Base-by-base conservation (phyloP, 2,888 invertebrate species). In the Lasioglossum oenotherae region DNA sequence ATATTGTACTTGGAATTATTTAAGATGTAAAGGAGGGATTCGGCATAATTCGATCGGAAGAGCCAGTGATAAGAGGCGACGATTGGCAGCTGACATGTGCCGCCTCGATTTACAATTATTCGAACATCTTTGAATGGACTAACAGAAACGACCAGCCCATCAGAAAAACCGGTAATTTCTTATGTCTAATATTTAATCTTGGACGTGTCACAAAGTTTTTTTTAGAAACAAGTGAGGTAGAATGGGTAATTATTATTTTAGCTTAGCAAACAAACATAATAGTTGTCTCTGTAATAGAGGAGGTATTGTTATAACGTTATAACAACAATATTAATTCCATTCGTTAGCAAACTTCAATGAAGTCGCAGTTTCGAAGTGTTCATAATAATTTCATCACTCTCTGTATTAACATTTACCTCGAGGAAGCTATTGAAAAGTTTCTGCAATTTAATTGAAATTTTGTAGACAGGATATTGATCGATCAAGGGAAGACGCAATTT, bases 11-110 rank as follows among this genome's bases (percentile, higher is more conserved):
- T 41, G 10, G 16, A 69, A 71, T 85, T 72, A 75, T 80, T 92
- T 27, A 86, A 96, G 96, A 96, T 91, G 95, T 96, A 6, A 84
- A 93, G 60, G 92, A 95, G 67, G 96, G 96, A 16, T 95, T 96
- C 82, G 94, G 93, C 69, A 93, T 96, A 31, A 95, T 96, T 60
- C 88, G 85, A 8, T 91, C 92, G 31, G 80, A 83, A 19, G 88
- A 87, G 31, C 88, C 86, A 71, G 89, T 96, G 1, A 96, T 97
- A 0, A 95, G 95, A 49, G 96, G 96, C 0, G 97, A 97, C 87
- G 92, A 96, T 80, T 92, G 97, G 0, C 94, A 93, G 27, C 89
- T 97, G 10, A 96, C 95, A 8, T 97, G 97, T 93, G 96, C 96
- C 4, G 96, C 96, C 0, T 96, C 97, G 0, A 95, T 96, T 31